A percentile compares a stretch with the other conserved stretches of the same genome.
Evolutionary conservation across 2,797 vertebrate genomes (phyloP).

Genomic region (Petrocephalus schoutedeni): DNA sequence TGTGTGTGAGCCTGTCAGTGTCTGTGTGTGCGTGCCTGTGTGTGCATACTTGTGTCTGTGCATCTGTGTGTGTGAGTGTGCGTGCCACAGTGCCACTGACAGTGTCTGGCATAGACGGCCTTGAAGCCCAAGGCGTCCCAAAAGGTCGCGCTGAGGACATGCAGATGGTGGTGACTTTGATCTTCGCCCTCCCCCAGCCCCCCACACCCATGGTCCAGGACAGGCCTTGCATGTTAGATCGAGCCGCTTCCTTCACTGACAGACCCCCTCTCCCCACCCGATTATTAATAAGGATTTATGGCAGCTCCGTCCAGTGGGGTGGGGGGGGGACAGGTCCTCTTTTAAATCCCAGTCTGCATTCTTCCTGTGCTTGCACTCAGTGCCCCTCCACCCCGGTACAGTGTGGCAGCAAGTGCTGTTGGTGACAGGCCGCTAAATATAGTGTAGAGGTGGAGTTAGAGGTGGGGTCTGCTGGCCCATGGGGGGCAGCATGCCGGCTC

Average conservation of each 20-base stretch:
- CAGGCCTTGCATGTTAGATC: neutral
- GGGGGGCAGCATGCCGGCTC: neutral
- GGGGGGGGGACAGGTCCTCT: neutral
- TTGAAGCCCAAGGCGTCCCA: neutral
- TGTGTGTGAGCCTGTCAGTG: too few relatives aligned
- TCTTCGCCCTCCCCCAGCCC: neutral
- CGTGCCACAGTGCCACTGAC: neutral
- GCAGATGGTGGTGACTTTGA: neutral
- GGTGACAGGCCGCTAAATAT: neutral
- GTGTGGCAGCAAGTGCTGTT: neutral
- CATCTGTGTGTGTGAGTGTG: neutral
- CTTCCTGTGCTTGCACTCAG: neutral
- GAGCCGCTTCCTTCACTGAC: neutral
- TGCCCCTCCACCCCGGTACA: neutral
- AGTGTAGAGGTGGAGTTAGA: neutral
- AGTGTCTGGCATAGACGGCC: neutral
- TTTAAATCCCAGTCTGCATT: neutral
- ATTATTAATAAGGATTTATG: neutral
- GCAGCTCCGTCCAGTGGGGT: neutral
- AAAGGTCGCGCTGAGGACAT: neutral
- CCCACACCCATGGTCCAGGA: neutral
- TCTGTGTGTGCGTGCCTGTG: too few relatives aligned
- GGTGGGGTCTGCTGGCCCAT: neutral
- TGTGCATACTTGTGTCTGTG: neutral
- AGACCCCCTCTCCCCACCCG: too few relatives aligned